Evolutionary conservation across 2,797 vertebrate species (phyloP).

Genomic region (Epinephelus coioides): DNA sequence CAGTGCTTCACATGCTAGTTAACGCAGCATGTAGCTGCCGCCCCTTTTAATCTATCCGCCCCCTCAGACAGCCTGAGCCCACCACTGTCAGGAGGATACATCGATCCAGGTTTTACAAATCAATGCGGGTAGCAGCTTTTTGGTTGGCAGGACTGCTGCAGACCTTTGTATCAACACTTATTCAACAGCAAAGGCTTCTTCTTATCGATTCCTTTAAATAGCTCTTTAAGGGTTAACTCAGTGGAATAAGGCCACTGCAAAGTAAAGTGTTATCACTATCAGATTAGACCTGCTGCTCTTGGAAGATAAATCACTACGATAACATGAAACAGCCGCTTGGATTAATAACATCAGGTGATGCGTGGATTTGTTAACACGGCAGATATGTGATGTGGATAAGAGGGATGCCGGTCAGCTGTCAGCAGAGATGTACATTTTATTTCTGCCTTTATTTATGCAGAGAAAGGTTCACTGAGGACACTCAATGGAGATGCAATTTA

Average conservation of each 20-base stretch:
- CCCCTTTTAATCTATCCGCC: too few relatives aligned
- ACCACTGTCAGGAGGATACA: background rate
- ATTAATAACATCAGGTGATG: constrained; percentile 16
- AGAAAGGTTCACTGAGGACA: background rate
- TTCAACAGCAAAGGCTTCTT: background rate
- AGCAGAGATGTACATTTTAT: background rate
- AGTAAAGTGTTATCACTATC: constrained; percentile 1
- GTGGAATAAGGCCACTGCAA: background rate
- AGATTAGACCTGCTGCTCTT: constrained; percentile 33
- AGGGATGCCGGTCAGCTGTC: background rate
- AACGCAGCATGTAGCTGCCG: too few relatives aligned
- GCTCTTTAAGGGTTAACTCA: constrained; percentile 21
- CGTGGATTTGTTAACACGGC: constrained; percentile 14
- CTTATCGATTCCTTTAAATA: background rate
- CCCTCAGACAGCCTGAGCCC: too few relatives aligned
- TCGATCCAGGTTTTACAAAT: background rate
- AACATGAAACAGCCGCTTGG: constrained; percentile 3
- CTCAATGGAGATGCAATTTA: background rate
- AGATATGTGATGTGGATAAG: constrained; percentile 14
- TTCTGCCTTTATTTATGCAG: background rate
- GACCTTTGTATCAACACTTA: background rate
- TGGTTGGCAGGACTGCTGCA: background rate
- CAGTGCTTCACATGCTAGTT: too few relatives aligned
- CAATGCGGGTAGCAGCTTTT: background rate
- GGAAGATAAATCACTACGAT: constrained; percentile 33